Base-by-base conservation (phyloP, 92 coral and sea anemone genomes). In the Palythoa heliodiscus region DNA sequence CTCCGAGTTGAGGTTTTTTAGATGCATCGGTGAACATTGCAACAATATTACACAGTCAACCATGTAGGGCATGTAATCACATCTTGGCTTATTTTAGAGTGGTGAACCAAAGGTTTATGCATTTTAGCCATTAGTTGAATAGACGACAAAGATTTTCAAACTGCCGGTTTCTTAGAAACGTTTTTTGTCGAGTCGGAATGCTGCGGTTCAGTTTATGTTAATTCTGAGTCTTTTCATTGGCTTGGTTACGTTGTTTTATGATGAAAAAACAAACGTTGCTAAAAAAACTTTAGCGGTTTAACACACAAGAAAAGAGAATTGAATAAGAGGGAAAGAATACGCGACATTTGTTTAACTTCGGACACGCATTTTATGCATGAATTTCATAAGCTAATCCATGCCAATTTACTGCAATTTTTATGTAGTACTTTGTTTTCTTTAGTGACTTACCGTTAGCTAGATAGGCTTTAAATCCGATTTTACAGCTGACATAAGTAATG, bases 141-240 rank as follows among this genome's bases (percentile, higher is more conserved):
- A 9, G 14, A 25, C 73, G 47, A 2, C 5, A 37, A 69, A 25
- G 43, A 69, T 37, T 69, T 69, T 4, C 19, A 19, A 78, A 37
- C 10, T 24, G 52, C 50, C 13, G 73, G 84, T 80, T 50, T 24
- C 84, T 40, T 80, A 68, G 84, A 66, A 66, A 80, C 84, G 63
- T 16, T 50, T 63, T 80, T 55, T 20, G 5, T 67, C 58, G 0
- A 14, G 55, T 66, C 55, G 53, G 84, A 80, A 80, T 64, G 71
- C 70, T 80, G 22, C 23, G 22, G 19, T 13, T 22, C 35, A 29
- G 35, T 66, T 22, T 80, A 64, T 66, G 72, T 58, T 80, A 52
- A 80, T 64, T 66, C 66, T 14, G 60, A n/a, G 2, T 15, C 17
- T 48, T 48, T 48, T 16, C 16, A 15, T 63, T 63, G 25, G 20